Evolutionary conservation across 2,888 invertebrate genomes (phyloP).

Genomic region (Hydriomena furcata): DNA sequence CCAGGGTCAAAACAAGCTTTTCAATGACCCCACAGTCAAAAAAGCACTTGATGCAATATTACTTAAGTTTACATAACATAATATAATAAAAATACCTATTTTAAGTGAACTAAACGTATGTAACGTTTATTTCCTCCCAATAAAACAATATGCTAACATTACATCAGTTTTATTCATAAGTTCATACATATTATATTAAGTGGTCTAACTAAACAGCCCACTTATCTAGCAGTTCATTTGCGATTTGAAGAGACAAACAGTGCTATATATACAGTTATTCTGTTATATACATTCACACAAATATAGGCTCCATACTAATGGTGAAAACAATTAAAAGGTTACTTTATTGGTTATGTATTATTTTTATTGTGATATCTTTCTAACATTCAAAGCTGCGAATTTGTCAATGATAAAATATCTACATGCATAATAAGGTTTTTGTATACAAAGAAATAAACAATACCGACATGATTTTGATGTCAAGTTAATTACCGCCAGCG

Average conservation of each 20-base stretch:
- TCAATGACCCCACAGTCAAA: slow-evolving; percentile 90
- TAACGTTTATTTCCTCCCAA: slow-evolving; percentile 14
- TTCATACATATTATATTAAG: slow-evolving; percentile 67
- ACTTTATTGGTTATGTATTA: slow-evolving; percentile 27
- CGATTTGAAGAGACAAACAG: slow-evolving; percentile 68
- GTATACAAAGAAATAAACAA: slow-evolving; percentile 40
- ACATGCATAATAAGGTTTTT: slow-evolving; percentile 45
- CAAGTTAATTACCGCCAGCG: slow-evolving; percentile 66
- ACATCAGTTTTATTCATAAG: slow-evolving; percentile 73
- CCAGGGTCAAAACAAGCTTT: slow-evolving; percentile 78
- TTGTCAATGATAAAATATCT: slow-evolving; percentile 47
- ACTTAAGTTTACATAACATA: slow-evolving; percentile 63
- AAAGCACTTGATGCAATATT: slow-evolving; percentile 89
- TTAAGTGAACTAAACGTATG: slow-evolving; percentile 1
- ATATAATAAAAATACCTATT: neutral
- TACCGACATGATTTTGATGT: slow-evolving; percentile 48
- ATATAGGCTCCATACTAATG: slow-evolving; percentile 30
- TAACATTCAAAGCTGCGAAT: slow-evolving; percentile 51
- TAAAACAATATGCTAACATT: slow-evolving; percentile 38
- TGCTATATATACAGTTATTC: slow-evolving; percentile 59
- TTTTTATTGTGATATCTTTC: slow-evolving; percentile 30
- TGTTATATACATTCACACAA: slow-evolving; percentile 65
- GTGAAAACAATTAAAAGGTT: slow-evolving; percentile 8
- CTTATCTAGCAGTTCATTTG: slow-evolving; percentile 65
- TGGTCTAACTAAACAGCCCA: slow-evolving; percentile 61